These are phyloP conservation scores for Tautogolabrus adspersus DNA, from an alignment of 2,113 vertebrate genomes.

Conservation along the genomic window DNA sequence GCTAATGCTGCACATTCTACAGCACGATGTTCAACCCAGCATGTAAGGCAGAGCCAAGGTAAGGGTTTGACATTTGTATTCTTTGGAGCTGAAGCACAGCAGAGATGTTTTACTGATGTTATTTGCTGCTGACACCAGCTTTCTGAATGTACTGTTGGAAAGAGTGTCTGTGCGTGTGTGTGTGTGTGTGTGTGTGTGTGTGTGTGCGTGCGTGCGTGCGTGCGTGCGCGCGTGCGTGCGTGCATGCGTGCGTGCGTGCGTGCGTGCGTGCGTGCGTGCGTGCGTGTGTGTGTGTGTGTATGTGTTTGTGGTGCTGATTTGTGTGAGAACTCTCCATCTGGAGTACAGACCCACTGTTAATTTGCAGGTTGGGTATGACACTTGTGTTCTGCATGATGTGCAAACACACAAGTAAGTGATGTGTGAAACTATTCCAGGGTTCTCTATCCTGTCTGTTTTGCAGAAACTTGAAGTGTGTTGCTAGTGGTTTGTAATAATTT, in stretches of 20 bases:
- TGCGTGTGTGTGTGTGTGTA: constrained; percentile 43
- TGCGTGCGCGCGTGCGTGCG: background rate
- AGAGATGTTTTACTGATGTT: constrained; percentile 29
- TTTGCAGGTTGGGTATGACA: constrained; percentile 46
- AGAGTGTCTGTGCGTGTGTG: background rate
- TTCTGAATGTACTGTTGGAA: constrained; percentile 36
- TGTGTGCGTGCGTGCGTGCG: constrained; percentile 41
- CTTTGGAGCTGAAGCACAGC: constrained; percentile 15
- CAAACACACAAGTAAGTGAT: background rate
- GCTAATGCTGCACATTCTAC: constrained; percentile 69
- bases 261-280: constrained; percentile 2
- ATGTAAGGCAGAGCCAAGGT: constrained; percentile 76
- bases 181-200: constrained; percentile 47
- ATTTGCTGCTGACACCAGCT: constrained; percentile 24
- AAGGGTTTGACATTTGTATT: constrained; percentile 37
- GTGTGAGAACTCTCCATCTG: constrained; percentile 71
- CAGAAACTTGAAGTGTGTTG: constrained; percentile 15
- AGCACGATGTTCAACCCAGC: constrained; percentile 76
- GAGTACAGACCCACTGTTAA: constrained; percentile 33
- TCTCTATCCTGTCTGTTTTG: background rate
- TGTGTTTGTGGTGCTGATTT: constrained; percentile 29
- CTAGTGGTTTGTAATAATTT: background rate
- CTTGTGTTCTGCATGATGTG: background rate
- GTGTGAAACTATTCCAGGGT: background rate
- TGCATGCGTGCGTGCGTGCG: constrained; percentile 39